Conservation (phyloP, 2,113 vertebrate species). For the Porphyrio hochstetteri region DNA sequence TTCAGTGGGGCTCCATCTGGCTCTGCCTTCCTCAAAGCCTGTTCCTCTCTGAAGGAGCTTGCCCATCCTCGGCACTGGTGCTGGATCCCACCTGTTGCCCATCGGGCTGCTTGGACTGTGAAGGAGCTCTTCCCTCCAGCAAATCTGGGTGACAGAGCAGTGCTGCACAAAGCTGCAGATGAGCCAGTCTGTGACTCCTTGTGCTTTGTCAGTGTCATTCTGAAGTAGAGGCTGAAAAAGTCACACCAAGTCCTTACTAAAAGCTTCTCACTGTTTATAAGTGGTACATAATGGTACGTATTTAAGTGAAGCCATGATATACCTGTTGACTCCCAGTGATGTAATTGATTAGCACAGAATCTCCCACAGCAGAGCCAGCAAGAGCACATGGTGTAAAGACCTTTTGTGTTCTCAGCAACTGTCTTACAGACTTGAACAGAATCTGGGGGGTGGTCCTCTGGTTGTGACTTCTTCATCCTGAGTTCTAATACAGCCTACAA, state of each 20-base stretch:
- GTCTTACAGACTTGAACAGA: neutral
- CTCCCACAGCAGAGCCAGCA: neutral
- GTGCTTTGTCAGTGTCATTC: fast-evolving
- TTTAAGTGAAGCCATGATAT: neutral
- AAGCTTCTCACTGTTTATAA: neutral
- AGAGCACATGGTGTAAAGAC: neutral
- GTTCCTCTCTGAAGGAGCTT: neutral
- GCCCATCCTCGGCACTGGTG: neutral
- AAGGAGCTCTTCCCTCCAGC: neutral
- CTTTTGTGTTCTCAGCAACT: neutral
- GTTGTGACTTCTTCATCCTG: neutral
- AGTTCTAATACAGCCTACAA: neutral
- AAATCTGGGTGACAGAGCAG: neutral
- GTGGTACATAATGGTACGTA: fast-evolving
- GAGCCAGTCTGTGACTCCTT: neutral
- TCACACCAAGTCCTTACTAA: neutral
- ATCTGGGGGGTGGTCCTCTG: neutral
- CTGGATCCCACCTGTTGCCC: neutral
- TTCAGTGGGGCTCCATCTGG: slow-evolving; percentile 48
- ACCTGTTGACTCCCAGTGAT: no score
- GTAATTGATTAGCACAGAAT: neutral
- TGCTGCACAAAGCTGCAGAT: neutral
- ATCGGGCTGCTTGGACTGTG: neutral
- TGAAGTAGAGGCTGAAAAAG: neutral
- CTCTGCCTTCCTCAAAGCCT: slow-evolving; percentile 1